Evolutionary conservation across 2,888 invertebrate genomes (phyloP).

Genomic region (Mesorhabditis sp.): DNA sequence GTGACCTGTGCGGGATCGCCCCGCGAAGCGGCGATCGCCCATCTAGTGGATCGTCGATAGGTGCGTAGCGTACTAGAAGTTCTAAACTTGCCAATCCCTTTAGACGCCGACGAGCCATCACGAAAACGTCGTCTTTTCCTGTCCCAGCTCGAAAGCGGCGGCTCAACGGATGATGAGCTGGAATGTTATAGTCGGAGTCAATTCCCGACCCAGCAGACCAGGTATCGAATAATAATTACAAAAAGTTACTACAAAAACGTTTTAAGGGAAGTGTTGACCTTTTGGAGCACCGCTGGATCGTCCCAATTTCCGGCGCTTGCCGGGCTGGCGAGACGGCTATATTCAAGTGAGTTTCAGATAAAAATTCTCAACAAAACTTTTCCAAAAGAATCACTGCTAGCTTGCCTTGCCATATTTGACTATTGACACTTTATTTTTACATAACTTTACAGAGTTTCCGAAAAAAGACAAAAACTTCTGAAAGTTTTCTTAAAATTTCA

Average conservation of each 20-base stretch:
- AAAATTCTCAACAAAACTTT: not conserved
- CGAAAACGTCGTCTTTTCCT: constrained; percentile 49
- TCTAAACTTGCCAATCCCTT: not conserved
- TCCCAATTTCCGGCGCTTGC: constrained; percentile 42
- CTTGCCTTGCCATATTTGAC: not conserved
- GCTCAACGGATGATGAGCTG: constrained; percentile 45
- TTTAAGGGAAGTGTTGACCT: constrained; percentile 45
- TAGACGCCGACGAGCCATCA: not conserved
- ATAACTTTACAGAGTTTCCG: constrained; percentile 25
- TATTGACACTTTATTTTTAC: not conserved
- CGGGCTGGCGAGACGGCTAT: constrained; percentile 37
- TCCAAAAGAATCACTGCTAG: not conserved
- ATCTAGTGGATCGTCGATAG: not conserved
- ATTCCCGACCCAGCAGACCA: constrained; percentile 11
- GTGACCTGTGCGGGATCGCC: constrained; percentile 25
- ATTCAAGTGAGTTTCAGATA: constrained; percentile 5
- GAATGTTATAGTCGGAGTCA: constrained; percentile 29
- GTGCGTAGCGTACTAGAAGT: not conserved
- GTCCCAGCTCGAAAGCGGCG: constrained; percentile 44
- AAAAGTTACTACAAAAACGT: not conserved
- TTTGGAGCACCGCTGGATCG: constrained; percentile 47
- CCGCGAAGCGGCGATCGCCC: constrained; percentile 1
- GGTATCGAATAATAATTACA: not conserved
- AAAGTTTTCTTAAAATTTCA: too few relatives aligned
- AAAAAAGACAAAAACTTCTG: constrained; percentile 18